Base-by-base conservation (phyloP, 2,113 vertebrate species). In the Prionailurus viverrinus region DNA sequence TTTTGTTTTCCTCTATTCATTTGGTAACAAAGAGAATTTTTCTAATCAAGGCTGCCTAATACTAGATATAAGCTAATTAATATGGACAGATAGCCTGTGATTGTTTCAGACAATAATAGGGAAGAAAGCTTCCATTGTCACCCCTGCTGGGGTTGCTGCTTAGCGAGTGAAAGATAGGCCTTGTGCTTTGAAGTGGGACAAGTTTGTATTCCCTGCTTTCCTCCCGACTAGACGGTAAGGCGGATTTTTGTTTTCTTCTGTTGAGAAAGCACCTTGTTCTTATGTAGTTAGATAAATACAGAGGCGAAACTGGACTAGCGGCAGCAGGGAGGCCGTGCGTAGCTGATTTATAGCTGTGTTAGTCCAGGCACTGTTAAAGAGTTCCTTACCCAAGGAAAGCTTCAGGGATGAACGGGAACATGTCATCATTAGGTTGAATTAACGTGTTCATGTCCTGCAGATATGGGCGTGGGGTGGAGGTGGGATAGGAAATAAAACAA, bases 81-180 rank as follows among this genome's bases (percentile, higher is more conserved):
- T 98, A 98, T 94, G 97, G 98, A 82, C 97, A 97, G 93, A 97
- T 98, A 96, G 85, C 78, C 91, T 97, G 94, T 45, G 95, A 98
- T 98, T 97, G 97, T 98, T 98, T 93, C 93, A 89, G 96, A 96
- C 51, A 98, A 92, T 96, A 98, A 96, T 96, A 78, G 95, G 93
- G 90, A 98, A 97, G 91, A 98, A 96, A 97, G 78, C 94, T 87
- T 97, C 92, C 92, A 95, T 98, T 98, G 93, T 98, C 39, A 80
- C 21, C 61, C 82, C 39, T 27, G 87, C 96, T 94, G 86, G 73
- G 80, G 39, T 97, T 91, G 89, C 82, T 91, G 58, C 97, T 95
- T 68, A 89, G 95, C 95, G 31, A 68, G 92, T 93, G 97, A 98
- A 98, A 98, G 95, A 11, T 92, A 71, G 0, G 98, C 98, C 92